These are phyloP conservation scores for Masnerella sp. DNA, from an alignment of 2,888 invertebrate species.

Conservation along the genomic window DNA sequence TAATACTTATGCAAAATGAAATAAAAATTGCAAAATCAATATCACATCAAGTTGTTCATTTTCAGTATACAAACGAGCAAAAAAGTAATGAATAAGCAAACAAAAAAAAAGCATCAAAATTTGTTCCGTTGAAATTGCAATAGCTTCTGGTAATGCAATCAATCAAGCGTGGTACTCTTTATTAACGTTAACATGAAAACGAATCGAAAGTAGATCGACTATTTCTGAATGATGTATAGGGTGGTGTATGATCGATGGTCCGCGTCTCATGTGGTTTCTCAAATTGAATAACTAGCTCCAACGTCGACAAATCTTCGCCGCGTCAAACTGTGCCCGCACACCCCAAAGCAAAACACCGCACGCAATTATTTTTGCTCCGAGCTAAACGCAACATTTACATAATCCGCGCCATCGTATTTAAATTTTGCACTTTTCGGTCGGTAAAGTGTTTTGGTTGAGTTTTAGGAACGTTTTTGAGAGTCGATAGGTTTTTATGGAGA, in stretches of 20 bases:
- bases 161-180: slow-evolving; percentile 49
- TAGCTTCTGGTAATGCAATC: slow-evolving; percentile 50
- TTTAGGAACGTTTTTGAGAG: no score
- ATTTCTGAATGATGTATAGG: slow-evolving; percentile 43
- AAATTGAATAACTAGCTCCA: slow-evolving; percentile 42
- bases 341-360: no score
- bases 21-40: no score
- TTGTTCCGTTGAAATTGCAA: slow-evolving; percentile 34
- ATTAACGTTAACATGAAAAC: slow-evolving; percentile 50
- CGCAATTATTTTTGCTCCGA: no score
- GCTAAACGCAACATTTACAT: no score
- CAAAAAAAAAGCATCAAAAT: slow-evolving; percentile 8
- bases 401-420: background rate
- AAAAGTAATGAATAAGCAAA: slow-evolving; percentile 5
- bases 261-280: slow-evolving; percentile 42
- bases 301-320: slow-evolving; percentile 31
- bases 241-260: slow-evolving; percentile 42
- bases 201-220: slow-evolving; percentile 52
- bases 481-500: no score
- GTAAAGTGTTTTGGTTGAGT: no score
- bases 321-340: background rate
- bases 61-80: background rate
- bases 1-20: no score
- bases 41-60: no score
- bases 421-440: background rate